Evolutionary conservation across 2,113 vertebrate genomes (phyloP), one percentile per base, ranked within the genome.

Genomic region (Ammospiza nelsoni): DNA sequence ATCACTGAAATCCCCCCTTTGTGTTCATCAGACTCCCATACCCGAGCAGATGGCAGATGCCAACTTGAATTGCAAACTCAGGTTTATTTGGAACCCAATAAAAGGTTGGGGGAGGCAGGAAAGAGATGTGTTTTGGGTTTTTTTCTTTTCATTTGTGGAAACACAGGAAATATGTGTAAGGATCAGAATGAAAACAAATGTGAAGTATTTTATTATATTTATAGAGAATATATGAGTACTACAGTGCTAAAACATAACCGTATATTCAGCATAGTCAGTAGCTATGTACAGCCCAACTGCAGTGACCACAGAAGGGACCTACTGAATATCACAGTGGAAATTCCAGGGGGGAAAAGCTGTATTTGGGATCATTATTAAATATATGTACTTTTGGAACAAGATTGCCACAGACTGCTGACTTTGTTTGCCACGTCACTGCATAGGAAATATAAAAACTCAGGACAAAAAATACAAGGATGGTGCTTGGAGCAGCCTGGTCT

Each of bases 321-420:
- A 49, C 27, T 58, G 41, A 89, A 76, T 80, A 52, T 21, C 69
- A 8, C 3, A 43, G 46, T 66, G 55, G 63, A 75, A 96, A 68
- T 71, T 92, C 63, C 58, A 59, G 49, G 55, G 74, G 73, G 33
- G 15, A 37, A 57, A 51, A 92, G 63, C 15, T 92, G 91, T 97
- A 89, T 94, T 97, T 97, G 97, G 95, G 94, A 95, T 94, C 63
- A 51, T 72, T 92, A 96, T 92, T 92, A 95, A 96, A 94, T 96
- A 84, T 37, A 87, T 91, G 96, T 97, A 93, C 97, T 97, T 98
- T 98, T 96, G 73, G 93, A 97, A 97, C 65, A 95, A 96, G 90
- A 72, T 92, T 94, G 51, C 73, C 87, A 79, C 75, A 85, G 96
- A 92, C 96, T 98, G 91, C 75, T 97, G 92, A 90, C 62, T 97